Evolutionary conservation across 2,888 invertebrate genomes (phyloP).

Genomic region (Calameuta idolon): DNA sequence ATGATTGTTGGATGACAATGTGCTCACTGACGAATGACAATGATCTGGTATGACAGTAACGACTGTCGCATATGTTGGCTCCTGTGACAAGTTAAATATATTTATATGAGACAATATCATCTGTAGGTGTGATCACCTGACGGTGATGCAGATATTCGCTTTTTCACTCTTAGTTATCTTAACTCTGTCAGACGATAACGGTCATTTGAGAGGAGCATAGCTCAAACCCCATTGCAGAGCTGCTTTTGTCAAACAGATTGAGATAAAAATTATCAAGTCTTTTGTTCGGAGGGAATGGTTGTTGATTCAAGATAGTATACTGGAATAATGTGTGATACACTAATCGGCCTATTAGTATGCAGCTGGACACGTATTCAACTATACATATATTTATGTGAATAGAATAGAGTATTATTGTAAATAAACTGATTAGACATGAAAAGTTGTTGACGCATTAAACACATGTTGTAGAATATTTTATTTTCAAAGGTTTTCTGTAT

Average conservation of each 20-base stretch:
- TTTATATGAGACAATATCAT: neutral
- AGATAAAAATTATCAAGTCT: neutral
- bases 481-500: neutral
- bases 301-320: neutral
- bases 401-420: neutral
- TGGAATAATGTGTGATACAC: neutral
- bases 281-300: neutral
- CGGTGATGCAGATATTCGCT: neutral
- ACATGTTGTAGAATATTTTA: neutral
- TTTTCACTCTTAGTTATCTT: neutral
- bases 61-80: constrained; percentile 56
- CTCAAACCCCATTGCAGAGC: neutral
- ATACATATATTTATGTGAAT: neutral
- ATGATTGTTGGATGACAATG: constrained; percentile 61
- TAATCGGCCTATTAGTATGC: neutral
- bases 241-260: neutral
- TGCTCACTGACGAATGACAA: constrained; percentile 61
- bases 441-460: neutral
- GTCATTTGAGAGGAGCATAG: neutral
- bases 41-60: constrained; percentile 61
- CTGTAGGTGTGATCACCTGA: neutral
- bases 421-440: neutral
- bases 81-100: constrained; percentile 37
- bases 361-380: neutral
- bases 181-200: neutral